Conservation (phyloP, 2,797 vertebrate species). For the Dicrostonyx torquatus region DNA sequence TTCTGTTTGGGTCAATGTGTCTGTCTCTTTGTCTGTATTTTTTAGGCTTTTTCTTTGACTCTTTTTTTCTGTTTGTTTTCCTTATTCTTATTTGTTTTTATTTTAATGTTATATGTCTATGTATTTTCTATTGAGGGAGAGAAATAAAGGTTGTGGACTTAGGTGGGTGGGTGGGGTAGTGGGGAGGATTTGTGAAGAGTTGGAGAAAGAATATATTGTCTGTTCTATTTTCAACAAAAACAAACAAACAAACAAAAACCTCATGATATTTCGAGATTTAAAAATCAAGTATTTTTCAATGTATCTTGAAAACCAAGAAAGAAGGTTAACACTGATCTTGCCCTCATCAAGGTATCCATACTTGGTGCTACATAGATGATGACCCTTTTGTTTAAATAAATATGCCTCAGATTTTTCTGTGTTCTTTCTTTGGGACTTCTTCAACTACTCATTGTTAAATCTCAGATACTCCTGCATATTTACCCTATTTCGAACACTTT, state of each 20-base stretch:
- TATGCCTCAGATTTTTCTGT: background rate
- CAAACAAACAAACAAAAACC: background rate
- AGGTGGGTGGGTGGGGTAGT: too few species aligned
- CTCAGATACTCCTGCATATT: background rate
- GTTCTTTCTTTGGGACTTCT: conserved; percentile 11
- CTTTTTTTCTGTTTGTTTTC: background rate
- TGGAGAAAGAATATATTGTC: too few species aligned
- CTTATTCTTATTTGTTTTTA: background rate
- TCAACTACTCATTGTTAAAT: background rate
- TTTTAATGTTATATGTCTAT: background rate
- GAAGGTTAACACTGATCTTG: background rate
- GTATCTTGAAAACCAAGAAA: conserved; percentile 43
- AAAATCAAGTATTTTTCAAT: background rate
- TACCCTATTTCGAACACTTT: background rate
- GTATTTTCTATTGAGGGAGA: background rate
- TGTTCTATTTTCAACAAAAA: background rate
- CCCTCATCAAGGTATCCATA: background rate
- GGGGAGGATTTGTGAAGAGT: background rate
- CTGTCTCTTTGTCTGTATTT: background rate
- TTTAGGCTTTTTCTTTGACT: background rate
- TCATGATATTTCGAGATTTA: background rate
- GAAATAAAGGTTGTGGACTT: background rate
- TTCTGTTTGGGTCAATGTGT: background rate
- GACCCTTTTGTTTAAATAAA: background rate
- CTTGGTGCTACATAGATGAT: background rate